phyloP scores from a whole-genome alignment of 1,140 invertebrate genomes.

The Thaumatotibia leucotreta region DNA sequence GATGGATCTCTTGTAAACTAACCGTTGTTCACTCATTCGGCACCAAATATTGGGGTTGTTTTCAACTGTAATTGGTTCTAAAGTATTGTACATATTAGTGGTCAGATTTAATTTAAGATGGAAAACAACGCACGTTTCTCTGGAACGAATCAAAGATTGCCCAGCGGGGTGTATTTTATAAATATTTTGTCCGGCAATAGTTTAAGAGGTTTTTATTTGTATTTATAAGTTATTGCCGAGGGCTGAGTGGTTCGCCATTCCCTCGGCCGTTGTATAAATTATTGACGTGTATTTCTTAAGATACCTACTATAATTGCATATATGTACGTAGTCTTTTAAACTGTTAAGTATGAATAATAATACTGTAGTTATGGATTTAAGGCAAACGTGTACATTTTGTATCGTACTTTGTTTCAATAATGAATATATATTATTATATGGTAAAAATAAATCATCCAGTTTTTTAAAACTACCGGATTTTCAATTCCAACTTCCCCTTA shows the following conservation, averaged over 20 bases:
- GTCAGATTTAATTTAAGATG: constrained; percentile 40
- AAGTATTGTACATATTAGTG: constrained; percentile 53
- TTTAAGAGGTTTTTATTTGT: constrained; percentile 49
- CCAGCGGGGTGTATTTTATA: constrained; percentile 44
- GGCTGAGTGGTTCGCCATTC: constrained; percentile 25
- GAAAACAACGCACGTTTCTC: constrained; percentile 34
- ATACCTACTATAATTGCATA: constrained; percentile 63
- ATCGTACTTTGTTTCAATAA: constrained; percentile 74
- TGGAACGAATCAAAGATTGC: constrained; percentile 35
- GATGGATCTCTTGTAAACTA: constrained; percentile 70
- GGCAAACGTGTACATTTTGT: constrained; percentile 73
- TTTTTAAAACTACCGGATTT: constrained; percentile 71
- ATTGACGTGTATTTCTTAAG: constrained; percentile 63
- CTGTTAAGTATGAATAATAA: constrained; percentile 69
- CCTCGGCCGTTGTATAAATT: constrained; percentile 71
- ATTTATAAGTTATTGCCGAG: constrained; percentile 47
- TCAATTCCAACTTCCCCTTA: constrained; percentile 33
- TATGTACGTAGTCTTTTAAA: constrained; percentile 72
- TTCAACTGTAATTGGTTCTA: constrained; percentile 31
- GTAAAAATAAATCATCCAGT: constrained; percentile 75
- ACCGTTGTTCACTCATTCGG: constrained; percentile 49
- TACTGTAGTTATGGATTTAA: constrained; percentile 67
- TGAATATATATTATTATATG: constrained; percentile 76
- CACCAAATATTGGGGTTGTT: constrained; percentile 60
- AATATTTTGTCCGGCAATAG: constrained; percentile 52